Percentiles rank a stretch among this genome's conserved stretches.
phyloP scores from a whole-genome alignment of 2,888 invertebrate genomes.

The Capitulum mitella region DNA sequence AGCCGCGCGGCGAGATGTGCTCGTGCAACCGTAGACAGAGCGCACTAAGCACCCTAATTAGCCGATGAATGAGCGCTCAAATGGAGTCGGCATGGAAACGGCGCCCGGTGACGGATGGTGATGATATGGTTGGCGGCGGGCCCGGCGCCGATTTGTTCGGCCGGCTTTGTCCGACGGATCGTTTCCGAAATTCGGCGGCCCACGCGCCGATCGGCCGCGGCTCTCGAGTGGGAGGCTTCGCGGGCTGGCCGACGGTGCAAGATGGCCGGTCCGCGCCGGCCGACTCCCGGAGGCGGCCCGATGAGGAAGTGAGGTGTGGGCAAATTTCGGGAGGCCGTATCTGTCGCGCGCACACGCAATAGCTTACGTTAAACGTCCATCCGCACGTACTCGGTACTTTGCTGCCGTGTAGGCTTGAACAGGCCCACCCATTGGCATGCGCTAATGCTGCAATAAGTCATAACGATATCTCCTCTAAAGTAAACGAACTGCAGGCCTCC shows the following conservation, averaged over 20 bases:
- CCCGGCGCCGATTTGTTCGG: background rate
- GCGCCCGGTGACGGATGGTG: background rate
- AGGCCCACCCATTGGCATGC: too few species aligned
- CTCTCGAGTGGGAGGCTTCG: background rate
- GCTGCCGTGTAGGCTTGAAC: too few species aligned
- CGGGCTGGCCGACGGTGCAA: background rate
- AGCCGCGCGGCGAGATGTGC: slow-evolving; percentile 4
- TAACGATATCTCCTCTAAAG: too few species aligned
- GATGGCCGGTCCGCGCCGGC: background rate
- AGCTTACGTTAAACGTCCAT: too few species aligned
- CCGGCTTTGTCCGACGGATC: background rate
- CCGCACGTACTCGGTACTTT: too few species aligned
- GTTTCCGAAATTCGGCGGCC: background rate
- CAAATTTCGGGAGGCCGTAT: too few species aligned
- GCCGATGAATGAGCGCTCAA: background rate
- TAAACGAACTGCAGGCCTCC: too few species aligned
- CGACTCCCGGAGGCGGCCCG: too few species aligned
- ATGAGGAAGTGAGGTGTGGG: too few species aligned
- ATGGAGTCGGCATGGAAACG: background rate
- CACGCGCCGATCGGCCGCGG: background rate
- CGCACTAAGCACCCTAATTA: slow-evolving; percentile 24
- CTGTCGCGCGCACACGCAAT: too few species aligned
- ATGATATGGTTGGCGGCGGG: slow-evolving; percentile 12
- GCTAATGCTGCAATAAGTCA: too few species aligned
- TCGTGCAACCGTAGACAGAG: slow-evolving; percentile 23